Evolutionary conservation across 2,888 invertebrate species (phyloP), one percentile per base, ranked within the genome.

Genomic region (Saturnia japonica): DNA sequence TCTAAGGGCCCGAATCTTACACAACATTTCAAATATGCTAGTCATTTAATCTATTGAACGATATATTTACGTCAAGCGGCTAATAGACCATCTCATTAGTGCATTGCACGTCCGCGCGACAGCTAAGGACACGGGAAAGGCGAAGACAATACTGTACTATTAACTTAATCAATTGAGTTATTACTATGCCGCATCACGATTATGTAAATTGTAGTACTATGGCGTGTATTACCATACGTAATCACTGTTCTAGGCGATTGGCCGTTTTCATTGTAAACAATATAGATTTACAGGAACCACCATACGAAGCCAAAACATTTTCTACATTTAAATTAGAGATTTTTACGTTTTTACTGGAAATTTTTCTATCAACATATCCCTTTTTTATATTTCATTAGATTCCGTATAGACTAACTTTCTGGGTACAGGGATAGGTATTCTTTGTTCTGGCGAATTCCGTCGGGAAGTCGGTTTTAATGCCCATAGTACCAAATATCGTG

Each of bases 51-150:
- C 82, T 74, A 76, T 78, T 80, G 73, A 78, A 78, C 78, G 78
- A 86, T 88, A 85, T 85, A 90, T 90, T 88, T 89, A 91, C 91
- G 89, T 90, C 91, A 89, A 82, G 73, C 84, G 78, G 83, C 87
- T 89, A 88, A 86, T 85, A 85, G 83, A 77, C 82, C 82, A 90
- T 91, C 88, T 85, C 85, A 92, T 93, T 92, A 93, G 85, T 91
- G 89, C 93, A 79, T 74, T 79, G 76, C 92, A 92, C 92, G 93
- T 93, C 79, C 81, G 70, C 73, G 77, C 74, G 83, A 88, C 89
- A 86, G 84, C 85, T 87, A 89, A 89, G 88, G 90, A 88, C 89
- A 84, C 85, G 83, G 83, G 82, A 86, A 85, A 85, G 81, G 82
- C 84, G 82, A 86, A 85, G 82, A 74, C 73, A 72, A 73, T 72